Evolutionary conservation across 2,888 invertebrate species (phyloP), one percentile per base, ranked within the genome.

Genomic region (Cynaeus angustus): DNA sequence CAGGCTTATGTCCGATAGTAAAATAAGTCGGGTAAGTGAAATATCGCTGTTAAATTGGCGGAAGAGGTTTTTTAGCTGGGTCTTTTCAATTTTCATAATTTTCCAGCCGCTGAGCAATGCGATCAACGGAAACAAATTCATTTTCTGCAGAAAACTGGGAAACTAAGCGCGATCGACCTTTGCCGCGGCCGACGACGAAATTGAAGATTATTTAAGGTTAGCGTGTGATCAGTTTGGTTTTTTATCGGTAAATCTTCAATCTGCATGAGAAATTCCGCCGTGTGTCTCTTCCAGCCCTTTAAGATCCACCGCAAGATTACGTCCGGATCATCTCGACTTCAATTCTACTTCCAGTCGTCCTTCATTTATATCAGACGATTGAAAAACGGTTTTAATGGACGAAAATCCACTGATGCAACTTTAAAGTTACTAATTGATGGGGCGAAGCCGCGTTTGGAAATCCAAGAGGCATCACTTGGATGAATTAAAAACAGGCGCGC

Each of bases 31-130:
- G 72, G 75, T 74, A 78, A 75, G 73, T 73, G 78, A 80, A 83
- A 82, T 82, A 82, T 81, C 82, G 78, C 72, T 81, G 83, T 83
- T 83, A 83, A 83, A 83, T 83, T 83, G 83, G 82, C 82, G 82
- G 81, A 83, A 83, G 78, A 75, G 78, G 79, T 81, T 78, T 74
- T 74, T 66, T 72, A 70, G 73, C 68, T 74, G 78, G 74, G 74
- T 77, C 79, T 79, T 82, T 82, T 82, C 82, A 82, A 83, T 83
- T 83, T 83, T 82, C 83, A 83, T 83, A 83, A 83, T 83, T 83
- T 83, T 83, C 82, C 81, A 79, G 74, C 53, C 75, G 75, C 74
- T 73, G 78, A 79, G 80, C 80, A 80, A 78, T 79, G 76, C 78
- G 77, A 79, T 77, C 74, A 59, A 70, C 70, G 73, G 74, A 75